Base-by-base conservation (phyloP, 2,888 invertebrate genomes). In the Drymonia ruficornis region DNA sequence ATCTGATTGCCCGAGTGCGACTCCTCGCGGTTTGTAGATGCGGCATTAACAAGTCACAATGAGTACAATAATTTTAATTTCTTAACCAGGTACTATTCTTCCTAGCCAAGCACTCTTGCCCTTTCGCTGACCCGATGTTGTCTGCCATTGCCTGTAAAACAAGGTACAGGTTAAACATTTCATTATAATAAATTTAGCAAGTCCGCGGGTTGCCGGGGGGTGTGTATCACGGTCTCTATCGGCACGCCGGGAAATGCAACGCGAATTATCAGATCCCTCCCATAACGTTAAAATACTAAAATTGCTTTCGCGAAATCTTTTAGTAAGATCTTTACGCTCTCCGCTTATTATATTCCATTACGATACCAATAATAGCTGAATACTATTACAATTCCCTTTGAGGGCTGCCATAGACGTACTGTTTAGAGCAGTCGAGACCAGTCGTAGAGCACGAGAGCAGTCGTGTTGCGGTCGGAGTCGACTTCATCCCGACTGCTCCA, bases 231-330 rank as follows among this genome's bases (percentile, higher is more conserved):
- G 58, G 65, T 65, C 70, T 70, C 76, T 86, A 89, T 90, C 90
- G 81, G 74, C 83, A 78, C 81, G 82, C 79, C 77, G 80, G 80
- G 83, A 86, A 87, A 86, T 81, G 83, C 85, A 83, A 81, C 77
- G 69, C 75, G 83, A 79, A 83, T 85, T 90, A 92, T 92, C 91
- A 81, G 91, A 91, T 91, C 86, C 85, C 77, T 81, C 81, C 84
- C 83, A 89, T 91, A 91, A 89, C 83, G 84, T 81, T 83, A 85
- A 84, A 89, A 89, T 87, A 87, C 87, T 90, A 89, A 91, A 91
- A 91, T 89, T 90, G 84, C 91, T 84, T 86, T 86, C 79, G 76
- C 78, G 83, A 89, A 90, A 91, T 92, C 91, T 87, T 84, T 82
- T 76, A 78, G 75, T 76, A 76, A 81, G 84, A 92, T 92, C 91